Evolutionary conservation across 2,113 vertebrate species (phyloP), one percentile per base, ranked within the genome.

Genomic region (Petaurus breviceps): DNA sequence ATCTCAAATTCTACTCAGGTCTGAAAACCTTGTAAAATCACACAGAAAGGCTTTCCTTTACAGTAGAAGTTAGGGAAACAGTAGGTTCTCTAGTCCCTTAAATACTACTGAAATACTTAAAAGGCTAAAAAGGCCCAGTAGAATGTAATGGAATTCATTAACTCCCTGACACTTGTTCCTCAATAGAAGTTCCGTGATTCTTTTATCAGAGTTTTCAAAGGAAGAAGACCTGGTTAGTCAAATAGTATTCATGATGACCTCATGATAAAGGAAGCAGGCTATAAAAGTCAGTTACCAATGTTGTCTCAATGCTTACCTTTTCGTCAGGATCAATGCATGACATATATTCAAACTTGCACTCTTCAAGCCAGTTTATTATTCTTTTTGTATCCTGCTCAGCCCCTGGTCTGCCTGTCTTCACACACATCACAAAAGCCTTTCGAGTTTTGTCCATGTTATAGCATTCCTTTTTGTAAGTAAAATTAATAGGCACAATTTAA

Each of bases 341-440:
- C 0, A 26, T 94, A 5, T 14, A 9, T 46, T 97, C 95, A 0
- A 97, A 96, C 22, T 43, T 90, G 93, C 96, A 97, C 14, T 94
- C 25, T 24, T 12, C 11, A 11, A 97, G 96, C 95, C 96, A 96
- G 0, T 91, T 8, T n/a, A 43, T 14, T 94, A 95, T 95, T 0
- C 51, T 50, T 0, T 0, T 0, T 14, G 95, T 7, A 25, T 97
- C 96, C 37, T 22, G 61, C 2, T 54, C 2, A 24, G 96, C 94
- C 24, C 96, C 96, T 0, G 91, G 91, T 92, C 96, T 93, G 89
- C 49, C 28, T 47, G n/a, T 95, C 53, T 51, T 91, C 89, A 96
- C 92, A 23, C 96, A 97, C 95, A 96, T 96, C 52, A 97, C 22
- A 28, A 97, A 97, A 31, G 95, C 94, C 49, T 84, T 51, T 90